Evolutionary conservation across 2,888 invertebrate genomes (phyloP).

Genomic region (Napeogenes sylphis): DNA sequence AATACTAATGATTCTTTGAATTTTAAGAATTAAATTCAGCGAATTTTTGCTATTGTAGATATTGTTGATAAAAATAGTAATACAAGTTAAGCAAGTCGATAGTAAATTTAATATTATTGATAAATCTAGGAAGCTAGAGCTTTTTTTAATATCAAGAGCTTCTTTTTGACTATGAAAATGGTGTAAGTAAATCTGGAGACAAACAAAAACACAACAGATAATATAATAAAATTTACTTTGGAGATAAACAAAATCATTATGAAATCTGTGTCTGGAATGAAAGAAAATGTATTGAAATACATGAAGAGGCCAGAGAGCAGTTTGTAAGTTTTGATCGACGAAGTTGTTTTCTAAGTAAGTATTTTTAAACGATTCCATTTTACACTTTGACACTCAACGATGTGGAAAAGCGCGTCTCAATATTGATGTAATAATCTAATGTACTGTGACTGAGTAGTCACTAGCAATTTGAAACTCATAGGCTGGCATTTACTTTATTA

Average conservation of each 20-base stretch:
- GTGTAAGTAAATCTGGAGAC: constrained; percentile 3
- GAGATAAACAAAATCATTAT: constrained; percentile 14
- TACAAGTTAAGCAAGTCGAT: constrained; percentile 5
- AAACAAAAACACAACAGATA: constrained; percentile 7
- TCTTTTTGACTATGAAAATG: no score
- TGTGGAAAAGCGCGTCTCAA: no score
- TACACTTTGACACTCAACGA: background rate
- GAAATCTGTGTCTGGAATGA: constrained; percentile 20
- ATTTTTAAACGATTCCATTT: constrained; percentile 10
- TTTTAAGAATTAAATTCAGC: constrained; percentile 16
- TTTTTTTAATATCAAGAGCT: no score
- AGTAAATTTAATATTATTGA: constrained; percentile 6
- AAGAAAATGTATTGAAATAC: constrained; percentile 14
- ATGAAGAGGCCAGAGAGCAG: constrained; percentile 15
- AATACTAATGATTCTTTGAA: constrained; percentile 18
- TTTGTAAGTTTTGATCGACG: constrained; percentile 15
- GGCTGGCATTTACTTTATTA: no score
- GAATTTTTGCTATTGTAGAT: constrained; percentile 11
- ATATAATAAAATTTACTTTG: constrained; percentile 14
- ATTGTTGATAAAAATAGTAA: constrained; percentile 17
- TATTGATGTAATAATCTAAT: no score
- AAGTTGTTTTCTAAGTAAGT: constrained; percentile 17
- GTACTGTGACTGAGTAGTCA: no score
- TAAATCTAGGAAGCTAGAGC: background rate
- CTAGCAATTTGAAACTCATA: no score